A percentile compares a stretch with the other conserved stretches of the same genome.
Evolutionary conservation across 53 echinoderm and acorn worm species (phyloP).

Genomic region (Paracentrotus lividus): DNA sequence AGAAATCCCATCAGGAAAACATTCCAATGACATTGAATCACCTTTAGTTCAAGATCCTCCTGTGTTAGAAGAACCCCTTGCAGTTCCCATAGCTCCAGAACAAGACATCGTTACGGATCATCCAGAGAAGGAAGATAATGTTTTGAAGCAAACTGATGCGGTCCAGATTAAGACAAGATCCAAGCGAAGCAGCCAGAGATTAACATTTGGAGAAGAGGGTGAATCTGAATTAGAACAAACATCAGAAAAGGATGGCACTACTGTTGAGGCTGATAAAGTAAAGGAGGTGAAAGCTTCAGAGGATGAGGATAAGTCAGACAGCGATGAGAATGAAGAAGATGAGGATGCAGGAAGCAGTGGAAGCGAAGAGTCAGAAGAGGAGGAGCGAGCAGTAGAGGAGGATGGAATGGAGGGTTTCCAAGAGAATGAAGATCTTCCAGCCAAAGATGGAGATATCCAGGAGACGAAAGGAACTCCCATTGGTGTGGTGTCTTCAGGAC

Average conservation of each 20-base stretch:
- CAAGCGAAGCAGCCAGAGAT: constrained; percentile 51
- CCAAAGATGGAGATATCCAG: not conserved
- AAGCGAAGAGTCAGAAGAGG: constrained; percentile 19
- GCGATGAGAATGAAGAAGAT: not conserved
- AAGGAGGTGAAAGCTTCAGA: not conserved
- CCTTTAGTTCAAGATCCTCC: not conserved
- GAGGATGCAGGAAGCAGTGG: constrained; percentile 18
- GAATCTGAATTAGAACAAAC: not conserved
- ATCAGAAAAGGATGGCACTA: not conserved
- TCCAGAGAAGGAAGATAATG: not conserved
- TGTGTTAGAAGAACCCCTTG: not conserved
- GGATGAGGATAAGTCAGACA: not conserved
- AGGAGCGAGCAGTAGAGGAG: not conserved
- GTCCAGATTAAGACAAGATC: not conserved
- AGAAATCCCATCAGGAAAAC: not conserved
- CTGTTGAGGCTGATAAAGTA: not conserved
- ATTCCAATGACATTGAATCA: not conserved
- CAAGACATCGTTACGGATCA: not conserved
- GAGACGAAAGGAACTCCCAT: constrained; percentile 14
- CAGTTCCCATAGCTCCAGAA: not conserved
- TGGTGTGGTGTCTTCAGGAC: constrained; percentile 57
- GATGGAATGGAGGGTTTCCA: not conserved
- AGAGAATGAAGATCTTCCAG: not conserved
- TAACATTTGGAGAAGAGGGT: not conserved
- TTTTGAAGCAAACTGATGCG: not conserved